A percentile compares a stretch with the other conserved stretches of the same genome.
phyloP scores from a whole-genome alignment of 1,140 invertebrate genomes.

The Aphelenchoides fujianensis region DNA sequence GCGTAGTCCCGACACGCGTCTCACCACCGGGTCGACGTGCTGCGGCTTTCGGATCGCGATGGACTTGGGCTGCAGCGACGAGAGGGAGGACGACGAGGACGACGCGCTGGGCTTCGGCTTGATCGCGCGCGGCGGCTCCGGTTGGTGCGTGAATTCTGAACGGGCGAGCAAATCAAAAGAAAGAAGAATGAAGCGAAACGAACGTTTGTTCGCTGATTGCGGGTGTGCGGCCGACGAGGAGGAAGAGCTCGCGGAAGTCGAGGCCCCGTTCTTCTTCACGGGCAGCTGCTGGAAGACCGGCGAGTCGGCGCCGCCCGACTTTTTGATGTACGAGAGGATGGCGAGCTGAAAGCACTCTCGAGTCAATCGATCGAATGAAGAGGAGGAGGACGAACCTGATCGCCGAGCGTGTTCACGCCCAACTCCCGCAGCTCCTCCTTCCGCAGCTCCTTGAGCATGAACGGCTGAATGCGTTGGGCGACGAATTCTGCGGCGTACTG shows the following conservation, averaged over 20 bases:
- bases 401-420: conserved; percentile 28
- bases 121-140: too few species aligned
- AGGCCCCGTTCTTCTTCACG: not conserved
- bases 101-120: too few species aligned
- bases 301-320: not conserved
- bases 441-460: conserved; percentile 13
- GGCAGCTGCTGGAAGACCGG: conserved; percentile 9
- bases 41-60: too few species aligned
- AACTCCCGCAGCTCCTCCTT: conserved; percentile 33
- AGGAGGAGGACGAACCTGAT: conserved; percentile 29
- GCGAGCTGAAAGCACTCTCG: not conserved
- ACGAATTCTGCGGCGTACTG: conserved; percentile 24
- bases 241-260: not conserved
- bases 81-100: too few species aligned
- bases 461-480: not conserved
- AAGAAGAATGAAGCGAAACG: not conserved
- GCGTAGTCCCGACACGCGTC: too few species aligned
- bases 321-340: conserved; percentile 7
- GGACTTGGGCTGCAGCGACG: too few species aligned
- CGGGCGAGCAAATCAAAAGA: too few species aligned
- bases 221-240: too few species aligned
- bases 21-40: too few species aligned
- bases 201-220: not conserved
- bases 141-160: too few species aligned
- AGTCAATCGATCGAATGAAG: not conserved